Conservation (phyloP, 2,113 vertebrate genomes). For the Eretmochelys imbricata region DNA sequence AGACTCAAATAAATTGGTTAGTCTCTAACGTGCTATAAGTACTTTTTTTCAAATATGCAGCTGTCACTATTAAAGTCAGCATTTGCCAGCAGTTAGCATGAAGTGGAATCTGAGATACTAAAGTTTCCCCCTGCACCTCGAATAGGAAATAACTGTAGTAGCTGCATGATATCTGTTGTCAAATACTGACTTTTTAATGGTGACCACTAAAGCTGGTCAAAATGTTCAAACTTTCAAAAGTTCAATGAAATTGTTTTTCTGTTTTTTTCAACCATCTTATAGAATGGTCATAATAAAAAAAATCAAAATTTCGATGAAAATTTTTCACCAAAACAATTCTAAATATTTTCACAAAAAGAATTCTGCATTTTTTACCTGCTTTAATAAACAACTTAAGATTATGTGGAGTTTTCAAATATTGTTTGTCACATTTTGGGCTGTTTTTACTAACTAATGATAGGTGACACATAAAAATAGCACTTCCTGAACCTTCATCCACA, state of each 20-base stretch:
- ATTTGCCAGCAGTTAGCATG: background rate
- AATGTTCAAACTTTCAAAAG: background rate
- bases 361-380: no score
- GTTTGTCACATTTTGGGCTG: no score
- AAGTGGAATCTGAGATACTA: background rate
- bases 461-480: background rate
- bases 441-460: background rate
- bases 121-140: background rate
- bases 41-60: background rate
- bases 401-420: no score
- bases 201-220: background rate
- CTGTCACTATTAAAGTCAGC: background rate
- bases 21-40: no score
- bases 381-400: no score
- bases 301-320: background rate
- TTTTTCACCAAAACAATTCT: no score
- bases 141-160: background rate
- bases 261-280: background rate
- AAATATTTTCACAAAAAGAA: no score
- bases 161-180: background rate
- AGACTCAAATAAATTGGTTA: no score
- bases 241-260: background rate
- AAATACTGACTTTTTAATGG: background rate
- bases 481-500: background rate
- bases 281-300: background rate